Conservation (phyloP, 2,797 vertebrate genomes). For the Prunella strophiata region DNA sequence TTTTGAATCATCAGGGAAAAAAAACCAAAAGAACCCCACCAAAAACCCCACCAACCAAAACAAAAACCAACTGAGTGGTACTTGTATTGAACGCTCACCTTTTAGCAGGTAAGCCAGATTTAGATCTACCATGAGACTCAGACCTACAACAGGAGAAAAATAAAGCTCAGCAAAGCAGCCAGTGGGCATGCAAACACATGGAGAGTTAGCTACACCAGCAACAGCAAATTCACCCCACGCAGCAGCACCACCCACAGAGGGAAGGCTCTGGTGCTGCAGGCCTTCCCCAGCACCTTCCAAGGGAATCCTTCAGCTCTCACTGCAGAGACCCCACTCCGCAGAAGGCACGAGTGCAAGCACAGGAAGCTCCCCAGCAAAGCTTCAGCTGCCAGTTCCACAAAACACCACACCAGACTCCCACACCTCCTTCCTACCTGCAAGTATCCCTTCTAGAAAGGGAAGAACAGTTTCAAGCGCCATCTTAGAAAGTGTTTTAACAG, state of each 20-base stretch:
- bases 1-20: background rate
- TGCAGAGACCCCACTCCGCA: background rate
- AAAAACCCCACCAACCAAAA: background rate
- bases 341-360: background rate
- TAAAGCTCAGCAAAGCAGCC: constrained; percentile 66
- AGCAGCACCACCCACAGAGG: background rate
- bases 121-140: constrained; percentile 74
- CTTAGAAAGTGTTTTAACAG: background rate
- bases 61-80: background rate
- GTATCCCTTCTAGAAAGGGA: background rate
- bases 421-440: background rate
- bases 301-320: background rate
- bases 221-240: background rate
- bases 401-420: background rate
- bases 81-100: constrained; percentile 50
- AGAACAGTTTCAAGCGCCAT: background rate
- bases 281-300: background rate
- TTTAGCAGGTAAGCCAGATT: constrained; percentile 74
- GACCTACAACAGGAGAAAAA: constrained; percentile 71
- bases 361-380: constrained; percentile 44
- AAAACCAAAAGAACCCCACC: background rate
- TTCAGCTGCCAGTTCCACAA: background rate
- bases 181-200: background rate
- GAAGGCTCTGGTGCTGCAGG: background rate
- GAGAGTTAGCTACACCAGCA: constrained; percentile 10